Evolutionary conservation across 2,797 vertebrate genomes (phyloP).

Genomic region (Neopelma chrysocephalum): DNA sequence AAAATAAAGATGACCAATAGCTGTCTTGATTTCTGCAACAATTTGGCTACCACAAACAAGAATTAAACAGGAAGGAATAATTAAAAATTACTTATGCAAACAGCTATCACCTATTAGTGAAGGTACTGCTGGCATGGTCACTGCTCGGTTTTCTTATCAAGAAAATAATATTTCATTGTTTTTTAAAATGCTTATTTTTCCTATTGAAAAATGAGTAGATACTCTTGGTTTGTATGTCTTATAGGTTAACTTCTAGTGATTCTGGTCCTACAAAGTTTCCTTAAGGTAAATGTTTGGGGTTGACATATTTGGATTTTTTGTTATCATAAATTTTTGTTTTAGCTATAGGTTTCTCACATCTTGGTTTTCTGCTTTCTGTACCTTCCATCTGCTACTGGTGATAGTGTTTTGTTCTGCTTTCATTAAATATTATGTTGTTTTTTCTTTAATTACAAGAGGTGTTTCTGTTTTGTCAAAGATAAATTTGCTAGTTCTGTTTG

Average conservation of each 20-base stretch:
- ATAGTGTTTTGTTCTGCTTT: constrained; percentile 8
- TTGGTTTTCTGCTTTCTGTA: neutral
- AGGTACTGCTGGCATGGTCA: neutral
- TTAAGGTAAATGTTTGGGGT: neutral
- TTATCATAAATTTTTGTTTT: neutral
- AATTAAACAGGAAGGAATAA: neutral
- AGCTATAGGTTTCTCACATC: neutral
- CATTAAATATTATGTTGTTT: constrained; percentile 11
- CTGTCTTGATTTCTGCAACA: neutral
- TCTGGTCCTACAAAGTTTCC: neutral
- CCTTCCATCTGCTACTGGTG: neutral
- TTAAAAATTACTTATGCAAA: neutral
- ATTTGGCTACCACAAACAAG: neutral
- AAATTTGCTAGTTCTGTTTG: constrained; percentile 42
- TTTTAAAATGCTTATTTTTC: neutral
- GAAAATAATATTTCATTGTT: neutral
- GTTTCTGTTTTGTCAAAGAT: constrained; percentile 51
- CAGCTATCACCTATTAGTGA: neutral
- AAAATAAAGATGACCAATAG: neutral
- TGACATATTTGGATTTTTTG: neutral
- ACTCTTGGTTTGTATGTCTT: neutral
- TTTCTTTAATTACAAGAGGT: neutral
- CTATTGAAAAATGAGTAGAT: neutral
- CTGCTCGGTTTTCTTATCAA: neutral
- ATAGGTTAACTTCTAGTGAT: neutral